Base-by-base conservation (phyloP, 23 tunicate genomes). In the Styela clava region DNA sequence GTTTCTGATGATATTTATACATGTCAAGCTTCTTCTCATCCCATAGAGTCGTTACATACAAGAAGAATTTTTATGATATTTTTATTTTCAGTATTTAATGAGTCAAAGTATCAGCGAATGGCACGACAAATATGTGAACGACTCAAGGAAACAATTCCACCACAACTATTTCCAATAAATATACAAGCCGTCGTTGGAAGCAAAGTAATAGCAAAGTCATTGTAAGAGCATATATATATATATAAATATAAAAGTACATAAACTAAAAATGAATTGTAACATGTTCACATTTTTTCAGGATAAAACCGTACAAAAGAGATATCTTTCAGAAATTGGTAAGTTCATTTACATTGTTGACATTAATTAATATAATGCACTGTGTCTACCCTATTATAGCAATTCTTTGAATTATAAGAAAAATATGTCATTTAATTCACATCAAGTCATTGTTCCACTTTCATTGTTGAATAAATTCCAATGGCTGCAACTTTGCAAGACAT, bases 291-390 rank as follows among this genome's bases (percentile, higher is more conserved):
- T 44, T 44, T 83, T 69, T 30, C 81, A 88, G 93, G 44, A 73
- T 78, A 69, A 34, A 74, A 24, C 83, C 93, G 2, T 24, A 76
- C 12, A 91, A 83, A 61, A 91, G 86, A 82, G 97, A 91, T 74
- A 89, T 91, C 34, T 32, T 82, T 16, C 90, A 84, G 16, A 91
- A 91, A 82, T 82, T 84, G 52, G 97, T 85, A 79, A 89, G 94
- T 84, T 73, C 16, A 68, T 44, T 5, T 44, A 44, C 12, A 44
- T 34, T 31, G 7, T n/a, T n/a, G n/a, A n/a, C n/a, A n/a, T n/a
- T n/a, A n/a, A n/a, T n/a, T n/a, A n/a, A n/a, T n/a, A n/a, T n/a
- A n/a, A n/a, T n/a, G n/a, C n/a, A n/a, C n/a, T n/a, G n/a, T n/a
- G n/a, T n/a, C n/a, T n/a, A n/a, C n/a, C n/a, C n/a, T n/a, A n/a